Evolutionary conservation across 2,888 invertebrate genomes (phyloP), one percentile per base, ranked within the genome.

Genomic region (Thera britannica): DNA sequence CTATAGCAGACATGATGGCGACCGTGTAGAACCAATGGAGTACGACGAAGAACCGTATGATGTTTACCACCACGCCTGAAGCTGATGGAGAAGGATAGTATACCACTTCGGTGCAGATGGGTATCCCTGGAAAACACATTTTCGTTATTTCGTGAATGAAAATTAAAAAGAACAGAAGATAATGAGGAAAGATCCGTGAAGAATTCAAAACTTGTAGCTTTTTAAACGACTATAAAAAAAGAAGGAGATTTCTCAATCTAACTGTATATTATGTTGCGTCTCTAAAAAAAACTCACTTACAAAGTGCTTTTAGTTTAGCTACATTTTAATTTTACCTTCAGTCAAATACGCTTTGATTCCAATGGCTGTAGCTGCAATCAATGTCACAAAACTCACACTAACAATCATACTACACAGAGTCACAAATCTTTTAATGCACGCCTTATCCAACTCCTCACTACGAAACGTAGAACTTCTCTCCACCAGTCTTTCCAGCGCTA

Each of bases 11-110:
- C 89, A 90, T 88, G 48, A 84, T 77, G 5, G 76, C 74, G 2
- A 88, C 80, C 1, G 86, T 69, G 64, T 72, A 83, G 78, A 84
- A 90, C 86, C 88, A 89, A 69, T 89, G 88, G 8, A 84, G 62
- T 34, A 87, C 79, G 0, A 80, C 72, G 48, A 88, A 64, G 68
- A 87, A 75, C 0, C 85, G 77, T 0, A 86, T 51, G 0, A 88
- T 70, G 62, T 84, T 82, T 3, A 80, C 71, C 0, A 80, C 6
- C 4, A 81, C 4, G 0, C 88, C 88, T 0, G 76, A 70, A 1
- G 79, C 64, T 2, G 74, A 62, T n/a, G 77, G 55, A 2, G 65
- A 67, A 0, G 90, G 90, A 61, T 78, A 84, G 57, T 73, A 83
- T 0, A 84, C 82, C 0, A 88, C 85, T 77, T 85, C 86, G 2